phyloP scores from a whole-genome alignment of 2,888 invertebrate species.

The Meloe dianella region DNA sequence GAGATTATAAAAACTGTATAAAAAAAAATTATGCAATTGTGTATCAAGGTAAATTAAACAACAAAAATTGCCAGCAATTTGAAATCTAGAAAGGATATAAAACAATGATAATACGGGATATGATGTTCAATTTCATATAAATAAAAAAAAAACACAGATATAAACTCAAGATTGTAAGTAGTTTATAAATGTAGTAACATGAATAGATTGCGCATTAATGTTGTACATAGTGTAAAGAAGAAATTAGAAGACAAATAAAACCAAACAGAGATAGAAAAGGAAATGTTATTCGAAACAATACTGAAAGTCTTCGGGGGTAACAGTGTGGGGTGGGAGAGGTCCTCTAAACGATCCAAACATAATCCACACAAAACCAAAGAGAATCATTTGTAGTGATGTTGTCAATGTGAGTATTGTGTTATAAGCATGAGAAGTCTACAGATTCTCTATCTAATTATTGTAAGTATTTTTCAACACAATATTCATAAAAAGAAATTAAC shows the following conservation, averaged over 20 bases:
- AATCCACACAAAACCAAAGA: not conserved
- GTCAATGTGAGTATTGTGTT: not conserved
- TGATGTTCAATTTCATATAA: constrained; percentile 8
- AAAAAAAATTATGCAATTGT: not conserved
- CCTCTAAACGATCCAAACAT: not conserved
- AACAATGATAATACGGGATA: not conserved
- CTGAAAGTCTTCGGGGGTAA: constrained; percentile 6
- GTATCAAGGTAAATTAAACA: not conserved
- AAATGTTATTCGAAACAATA: not conserved
- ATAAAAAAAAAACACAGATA: not conserved
- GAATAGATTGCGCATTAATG: constrained; percentile 11
- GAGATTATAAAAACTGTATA: not conserved
- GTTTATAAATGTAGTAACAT: constrained; percentile 6
- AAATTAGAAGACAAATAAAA: not conserved
- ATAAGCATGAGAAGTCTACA: constrained; percentile 7
- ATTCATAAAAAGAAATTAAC: not conserved
- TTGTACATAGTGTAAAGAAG: not conserved
- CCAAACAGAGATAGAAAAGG: not conserved
- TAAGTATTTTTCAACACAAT: not conserved
- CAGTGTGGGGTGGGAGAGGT: constrained; percentile 3
- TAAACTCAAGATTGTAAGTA: not conserved
- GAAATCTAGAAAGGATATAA: constrained; percentile 1
- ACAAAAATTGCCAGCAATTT: not conserved
- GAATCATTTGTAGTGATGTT: constrained; percentile 5
- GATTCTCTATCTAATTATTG: constrained; percentile 13